Evolutionary conservation across 2,113 vertebrate genomes (phyloP).

Genomic region (Cromileptes altivelis): DNA sequence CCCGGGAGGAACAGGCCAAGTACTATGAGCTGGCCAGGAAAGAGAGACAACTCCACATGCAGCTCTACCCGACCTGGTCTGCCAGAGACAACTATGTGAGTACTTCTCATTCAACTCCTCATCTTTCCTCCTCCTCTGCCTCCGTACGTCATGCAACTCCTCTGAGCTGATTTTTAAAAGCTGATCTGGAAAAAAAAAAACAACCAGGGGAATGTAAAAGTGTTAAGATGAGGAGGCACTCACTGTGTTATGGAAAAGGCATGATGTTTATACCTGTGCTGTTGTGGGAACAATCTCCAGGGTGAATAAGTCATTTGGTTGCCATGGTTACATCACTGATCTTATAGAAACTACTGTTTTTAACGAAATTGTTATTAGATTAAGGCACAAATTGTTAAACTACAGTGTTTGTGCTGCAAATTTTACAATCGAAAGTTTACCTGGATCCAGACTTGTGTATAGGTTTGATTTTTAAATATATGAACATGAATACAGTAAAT

Average conservation of each 20-base stretch:
- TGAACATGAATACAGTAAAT: not conserved
- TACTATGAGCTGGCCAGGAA: slow-evolving; percentile 98
- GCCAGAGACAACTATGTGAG: slow-evolving; percentile 98
- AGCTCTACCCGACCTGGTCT: slow-evolving; percentile 99
- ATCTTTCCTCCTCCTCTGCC: slow-evolving; percentile 3
- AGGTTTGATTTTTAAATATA: too few relatives aligned
- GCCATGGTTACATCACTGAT: slow-evolving; percentile 7
- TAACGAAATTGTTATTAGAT: not conserved
- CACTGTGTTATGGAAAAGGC: slow-evolving; percentile 28
- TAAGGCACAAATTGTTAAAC: not conserved
- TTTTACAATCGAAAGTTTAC: not conserved
- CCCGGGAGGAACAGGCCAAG: slow-evolving; percentile 98
- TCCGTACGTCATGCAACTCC: not conserved
- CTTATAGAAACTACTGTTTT: not conserved
- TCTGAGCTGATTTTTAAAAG: slow-evolving; percentile 4
- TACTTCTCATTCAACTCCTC: not conserved
- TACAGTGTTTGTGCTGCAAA: not conserved
- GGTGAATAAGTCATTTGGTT: slow-evolving; percentile 30
- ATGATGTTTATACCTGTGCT: slow-evolving; percentile 20
- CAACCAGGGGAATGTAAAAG: not conserved
- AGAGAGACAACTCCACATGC: slow-evolving; percentile 99
- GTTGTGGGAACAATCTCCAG: slow-evolving; percentile 5
- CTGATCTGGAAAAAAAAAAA: not conserved
- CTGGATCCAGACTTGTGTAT: not conserved
- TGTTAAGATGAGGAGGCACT: not conserved